Evolutionary conservation across 2,113 vertebrate genomes (phyloP).

Genomic region (Pomatorhinus ruficollis): DNA sequence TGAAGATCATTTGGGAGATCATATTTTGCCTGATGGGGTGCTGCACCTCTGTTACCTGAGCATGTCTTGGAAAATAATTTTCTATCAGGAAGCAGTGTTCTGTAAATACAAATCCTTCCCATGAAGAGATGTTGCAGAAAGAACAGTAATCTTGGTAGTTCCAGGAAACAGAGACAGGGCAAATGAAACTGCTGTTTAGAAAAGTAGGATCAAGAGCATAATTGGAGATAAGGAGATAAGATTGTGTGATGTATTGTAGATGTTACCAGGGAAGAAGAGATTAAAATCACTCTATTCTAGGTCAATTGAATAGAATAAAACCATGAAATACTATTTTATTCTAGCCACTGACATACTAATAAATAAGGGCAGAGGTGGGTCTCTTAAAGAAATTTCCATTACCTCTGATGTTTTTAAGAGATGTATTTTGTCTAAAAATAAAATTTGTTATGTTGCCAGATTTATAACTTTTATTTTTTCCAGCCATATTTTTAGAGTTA

Average conservation of each 20-base stretch:
- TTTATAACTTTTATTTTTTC: background rate
- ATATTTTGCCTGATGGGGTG: background rate
- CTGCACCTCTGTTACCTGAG: background rate
- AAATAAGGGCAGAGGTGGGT: background rate
- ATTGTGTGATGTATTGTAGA: background rate
- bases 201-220: background rate
- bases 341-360: background rate
- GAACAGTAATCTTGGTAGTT: background rate
- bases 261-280: background rate
- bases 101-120: background rate
- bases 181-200: background rate
- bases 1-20: background rate
- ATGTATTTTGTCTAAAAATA: slow-evolving; percentile 37
- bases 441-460: background rate
- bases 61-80: background rate
- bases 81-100: background rate
- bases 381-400: slow-evolving; percentile 43
- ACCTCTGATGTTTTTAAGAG: background rate
- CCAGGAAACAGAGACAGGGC: background rate
- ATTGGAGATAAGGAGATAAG: background rate
- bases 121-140: background rate
- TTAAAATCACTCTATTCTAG: background rate
- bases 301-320: background rate
- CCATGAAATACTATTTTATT: background rate
- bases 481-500: background rate